Evolutionary conservation across 2,888 invertebrate genomes (phyloP).

Genomic region (Mimachlamys varia): DNA sequence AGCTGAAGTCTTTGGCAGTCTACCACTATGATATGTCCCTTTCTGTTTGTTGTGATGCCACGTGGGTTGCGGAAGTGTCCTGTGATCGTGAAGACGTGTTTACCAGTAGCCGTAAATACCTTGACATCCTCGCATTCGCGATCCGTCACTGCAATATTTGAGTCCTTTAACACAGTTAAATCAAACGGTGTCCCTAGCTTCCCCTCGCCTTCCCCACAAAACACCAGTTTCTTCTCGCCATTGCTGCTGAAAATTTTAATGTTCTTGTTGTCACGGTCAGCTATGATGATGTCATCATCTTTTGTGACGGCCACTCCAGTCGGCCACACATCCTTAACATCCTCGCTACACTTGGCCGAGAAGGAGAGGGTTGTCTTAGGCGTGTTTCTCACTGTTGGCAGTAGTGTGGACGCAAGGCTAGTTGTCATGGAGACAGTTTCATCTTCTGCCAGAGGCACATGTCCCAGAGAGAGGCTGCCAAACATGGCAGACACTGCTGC

Average conservation of each 20-base stretch:
- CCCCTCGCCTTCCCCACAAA: slow-evolving; percentile 65
- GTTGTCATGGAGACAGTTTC: slow-evolving; percentile 56
- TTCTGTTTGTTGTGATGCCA: slow-evolving; percentile 70
- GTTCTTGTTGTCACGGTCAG: slow-evolving; percentile 77
- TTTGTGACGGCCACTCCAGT: slow-evolving; percentile 71
- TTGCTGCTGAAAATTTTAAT: slow-evolving; percentile 71
- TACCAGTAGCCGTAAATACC: slow-evolving; percentile 66
- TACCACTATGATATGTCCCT: slow-evolving; percentile 74
- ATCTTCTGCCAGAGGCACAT: slow-evolving; percentile 61
- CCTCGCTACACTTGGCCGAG: slow-evolving; percentile 62
- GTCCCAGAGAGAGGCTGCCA: slow-evolving; percentile 65
- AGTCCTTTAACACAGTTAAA: slow-evolving; percentile 69
- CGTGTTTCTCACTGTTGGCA: slow-evolving; percentile 62
- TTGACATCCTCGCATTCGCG: slow-evolving; percentile 74
- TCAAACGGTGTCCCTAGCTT: slow-evolving; percentile 75
- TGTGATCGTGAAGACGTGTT: slow-evolving; percentile 64
- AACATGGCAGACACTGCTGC: slow-evolving; percentile 67
- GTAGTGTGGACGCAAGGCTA: slow-evolving; percentile 54
- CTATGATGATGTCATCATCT: slow-evolving; percentile 68
- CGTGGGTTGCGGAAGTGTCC: slow-evolving; percentile 74
- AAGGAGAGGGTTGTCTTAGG: slow-evolving; percentile 62
- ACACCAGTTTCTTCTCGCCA: slow-evolving; percentile 66
- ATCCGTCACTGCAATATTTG: slow-evolving; percentile 76
- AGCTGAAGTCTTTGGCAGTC: slow-evolving; percentile 71
- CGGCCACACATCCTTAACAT: slow-evolving; percentile 75